A percentile compares a stretch with the other conserved stretches of the same genome.
Conservation (phyloP, 2,113 vertebrate species). For the Coturnix japonica region DNA sequence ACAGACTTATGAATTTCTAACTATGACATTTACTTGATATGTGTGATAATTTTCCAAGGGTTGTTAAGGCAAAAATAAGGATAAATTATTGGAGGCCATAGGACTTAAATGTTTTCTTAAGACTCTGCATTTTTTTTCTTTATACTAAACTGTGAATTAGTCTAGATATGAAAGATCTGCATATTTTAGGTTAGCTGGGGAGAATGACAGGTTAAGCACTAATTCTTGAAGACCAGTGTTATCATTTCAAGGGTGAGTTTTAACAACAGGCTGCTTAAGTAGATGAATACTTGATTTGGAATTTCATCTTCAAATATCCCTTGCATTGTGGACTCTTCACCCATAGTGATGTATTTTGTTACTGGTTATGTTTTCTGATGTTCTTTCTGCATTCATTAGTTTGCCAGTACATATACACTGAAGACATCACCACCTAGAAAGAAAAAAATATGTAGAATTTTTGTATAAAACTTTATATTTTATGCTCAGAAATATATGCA, state of each 20-base stretch:
- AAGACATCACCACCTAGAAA: not conserved
- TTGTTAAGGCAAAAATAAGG: not conserved
- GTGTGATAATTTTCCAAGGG: not conserved
- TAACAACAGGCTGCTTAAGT: not conserved
- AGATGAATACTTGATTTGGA: not conserved
- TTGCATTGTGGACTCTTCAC: not conserved
- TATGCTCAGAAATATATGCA: not conserved
- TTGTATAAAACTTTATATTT: not conserved
- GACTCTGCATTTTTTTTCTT: not conserved
- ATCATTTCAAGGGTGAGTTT: not conserved
- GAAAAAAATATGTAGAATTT: not conserved
- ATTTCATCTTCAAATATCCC: not conserved
- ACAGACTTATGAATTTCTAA: not conserved
- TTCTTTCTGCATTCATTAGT: not conserved
- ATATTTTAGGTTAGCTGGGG: not conserved
- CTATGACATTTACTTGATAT: not conserved
- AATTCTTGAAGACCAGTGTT: not conserved
- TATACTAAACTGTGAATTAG: not conserved
- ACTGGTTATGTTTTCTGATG: not conserved
- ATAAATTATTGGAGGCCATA: not conserved
- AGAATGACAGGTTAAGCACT: not conserved
- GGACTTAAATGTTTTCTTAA: not conserved
- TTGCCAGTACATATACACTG: fast-evolving
- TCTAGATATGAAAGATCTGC: not conserved
- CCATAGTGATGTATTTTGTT: not conserved